Evolutionary conservation across 2,888 invertebrate species (phyloP).

Genomic region (Sepiola atlantica): DNA sequence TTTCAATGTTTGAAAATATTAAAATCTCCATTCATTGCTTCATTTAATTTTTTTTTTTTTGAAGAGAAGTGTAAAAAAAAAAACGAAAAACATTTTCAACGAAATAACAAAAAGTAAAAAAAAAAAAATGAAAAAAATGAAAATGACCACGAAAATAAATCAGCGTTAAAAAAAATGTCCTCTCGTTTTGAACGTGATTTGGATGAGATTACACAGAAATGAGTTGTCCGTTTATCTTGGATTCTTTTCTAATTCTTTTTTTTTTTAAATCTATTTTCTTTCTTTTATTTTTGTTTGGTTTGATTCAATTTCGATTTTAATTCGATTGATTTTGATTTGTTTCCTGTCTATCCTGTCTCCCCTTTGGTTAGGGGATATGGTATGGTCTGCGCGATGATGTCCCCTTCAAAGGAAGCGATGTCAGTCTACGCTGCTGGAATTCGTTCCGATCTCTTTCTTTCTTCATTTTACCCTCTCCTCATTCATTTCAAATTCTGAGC

Average conservation of each 20-base stretch:
- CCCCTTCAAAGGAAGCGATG: background rate
- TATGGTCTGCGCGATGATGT: background rate
- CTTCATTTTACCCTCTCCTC: background rate
- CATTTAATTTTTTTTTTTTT: no score
- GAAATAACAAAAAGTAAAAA: background rate
- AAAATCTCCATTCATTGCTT: no score
- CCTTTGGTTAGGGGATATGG: background rate
- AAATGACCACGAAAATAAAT: background rate
- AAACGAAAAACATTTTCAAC: no score
- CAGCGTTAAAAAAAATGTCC: background rate
- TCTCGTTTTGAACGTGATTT: background rate
- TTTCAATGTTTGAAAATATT: no score
- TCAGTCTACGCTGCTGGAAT: background rate
- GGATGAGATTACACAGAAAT: background rate
- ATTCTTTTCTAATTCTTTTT: no score
- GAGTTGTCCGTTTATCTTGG: background rate
- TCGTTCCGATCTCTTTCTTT: background rate
- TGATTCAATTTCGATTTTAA: background rate
- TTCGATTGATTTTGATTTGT: constrained; percentile 1
- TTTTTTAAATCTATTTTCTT: background rate
- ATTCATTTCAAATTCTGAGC: no score
- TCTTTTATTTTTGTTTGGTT: background rate
- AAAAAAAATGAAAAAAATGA: background rate
- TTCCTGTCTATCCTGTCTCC: background rate
- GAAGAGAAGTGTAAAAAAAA: no score